Conservation (phyloP, 2,888 invertebrate genomes). For the Endotricha flammealis region DNA sequence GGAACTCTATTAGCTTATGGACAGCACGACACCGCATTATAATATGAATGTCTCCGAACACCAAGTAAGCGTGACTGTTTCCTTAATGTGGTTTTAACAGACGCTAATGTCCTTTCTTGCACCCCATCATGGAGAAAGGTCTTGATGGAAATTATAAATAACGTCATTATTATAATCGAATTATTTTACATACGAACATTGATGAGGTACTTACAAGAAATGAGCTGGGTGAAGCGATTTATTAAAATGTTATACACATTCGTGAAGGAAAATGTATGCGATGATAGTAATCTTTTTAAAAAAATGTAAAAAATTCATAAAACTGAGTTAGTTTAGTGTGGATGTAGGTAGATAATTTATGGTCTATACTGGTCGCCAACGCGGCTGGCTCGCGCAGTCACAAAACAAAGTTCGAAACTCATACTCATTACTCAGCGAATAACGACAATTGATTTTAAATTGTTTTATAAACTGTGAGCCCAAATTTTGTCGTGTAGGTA, state of each 20-base stretch:
- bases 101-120: conserved; percentile 61
- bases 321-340: no score
- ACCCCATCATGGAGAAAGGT: conserved; percentile 2
- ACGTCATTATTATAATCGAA: neutral
- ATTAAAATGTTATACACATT: no score
- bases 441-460: no score
- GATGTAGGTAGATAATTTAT: no score
- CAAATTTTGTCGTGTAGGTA: no score
- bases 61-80: conserved; percentile 52
- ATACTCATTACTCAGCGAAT: no score
- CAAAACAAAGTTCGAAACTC: no score
- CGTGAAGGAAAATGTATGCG: no score
- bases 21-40: neutral
- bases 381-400: no score
- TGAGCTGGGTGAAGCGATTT: neutral
- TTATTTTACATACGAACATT: neutral
- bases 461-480: no score
- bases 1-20: neutral
- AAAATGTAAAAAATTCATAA: conserved; percentile 8
- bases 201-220: neutral
- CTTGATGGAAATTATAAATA: neutral
- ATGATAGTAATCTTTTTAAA: no score
- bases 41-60: neutral
- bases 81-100: conserved; percentile 71
- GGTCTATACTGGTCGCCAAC: no score